Percentiles rank a stretch among this genome's conserved stretches.
These are phyloP conservation scores for Ciconia nigra DNA, from an alignment of 2,797 vertebrate species.

Conservation along the genomic window DNA sequence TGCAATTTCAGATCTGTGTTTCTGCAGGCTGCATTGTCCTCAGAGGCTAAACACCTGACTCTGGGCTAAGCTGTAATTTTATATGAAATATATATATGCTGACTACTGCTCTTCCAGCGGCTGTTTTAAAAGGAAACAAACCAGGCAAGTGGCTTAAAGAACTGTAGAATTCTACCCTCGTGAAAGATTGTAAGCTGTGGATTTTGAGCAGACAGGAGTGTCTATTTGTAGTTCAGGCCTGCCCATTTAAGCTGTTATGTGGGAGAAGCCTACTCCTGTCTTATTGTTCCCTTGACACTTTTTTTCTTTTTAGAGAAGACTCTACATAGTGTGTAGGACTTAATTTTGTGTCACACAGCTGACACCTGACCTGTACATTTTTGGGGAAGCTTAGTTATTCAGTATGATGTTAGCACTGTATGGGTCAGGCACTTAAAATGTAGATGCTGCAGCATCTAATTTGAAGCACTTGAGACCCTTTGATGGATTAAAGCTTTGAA, in stretches of 20 bases:
- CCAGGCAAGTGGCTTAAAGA: not conserved
- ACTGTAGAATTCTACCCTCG: not conserved
- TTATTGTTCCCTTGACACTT: not conserved
- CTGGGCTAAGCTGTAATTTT: not conserved
- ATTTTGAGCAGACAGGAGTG: not conserved
- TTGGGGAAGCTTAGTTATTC: not conserved
- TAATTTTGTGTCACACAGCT: not conserved
- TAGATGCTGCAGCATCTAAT: not conserved
- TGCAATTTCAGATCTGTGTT: not conserved
- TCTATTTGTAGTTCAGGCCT: not conserved
- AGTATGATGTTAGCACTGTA: not conserved
- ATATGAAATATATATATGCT: not conserved
- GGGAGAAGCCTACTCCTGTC: not conserved
- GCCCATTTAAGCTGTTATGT: not conserved
- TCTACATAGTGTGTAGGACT: not conserved
- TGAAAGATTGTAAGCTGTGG: accelerated
- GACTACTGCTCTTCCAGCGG: not conserved
- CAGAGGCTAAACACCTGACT: not conserved
- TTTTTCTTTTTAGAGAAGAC: not conserved
- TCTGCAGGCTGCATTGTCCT: not conserved
- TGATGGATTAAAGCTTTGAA: not conserved
- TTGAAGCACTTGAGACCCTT: not conserved
- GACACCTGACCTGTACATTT: not conserved
- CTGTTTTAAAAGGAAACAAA: not conserved
- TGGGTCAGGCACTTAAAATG: not conserved